Evolutionary conservation across 2,113 vertebrate genomes (phyloP), one percentile per base, ranked within the genome.

Genomic region (Eulemur rufifrons): DNA sequence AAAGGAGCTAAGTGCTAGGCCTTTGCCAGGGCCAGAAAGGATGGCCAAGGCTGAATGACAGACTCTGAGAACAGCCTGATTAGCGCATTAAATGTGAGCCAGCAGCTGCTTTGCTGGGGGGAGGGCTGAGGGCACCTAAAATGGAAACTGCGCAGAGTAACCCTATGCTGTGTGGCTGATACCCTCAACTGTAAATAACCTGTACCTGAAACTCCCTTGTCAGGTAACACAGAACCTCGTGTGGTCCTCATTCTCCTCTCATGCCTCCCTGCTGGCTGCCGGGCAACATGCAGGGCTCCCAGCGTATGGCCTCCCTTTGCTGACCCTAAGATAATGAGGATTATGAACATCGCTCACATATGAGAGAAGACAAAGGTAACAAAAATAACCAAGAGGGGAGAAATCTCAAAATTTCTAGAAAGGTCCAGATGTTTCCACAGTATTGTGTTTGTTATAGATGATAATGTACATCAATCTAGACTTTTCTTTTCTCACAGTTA

Each of bases 101-200:
- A 68, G 87, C 42, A 21, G 74, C 87, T 3, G 3, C 52, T 73
- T 71, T 89, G 89, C 86, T 80, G 20, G 5, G 18, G 59, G 50
- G 56, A 34, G 34, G 6, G 14, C 11, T 1, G 59, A 29, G 78
- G 71, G 29, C 63, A 37, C 68, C 54, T 92, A 23, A 69, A 90
- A 96, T 95, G 96, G 97, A 98, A 98, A 97, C 63, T 86, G 39
- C 3, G 5, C 18, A 15, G 47, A 52, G 97, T 96, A 97, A 98
- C 92, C 42, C 84, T 95, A 97, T 0, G 21, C 97, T 56, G 45
- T 11, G 68, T 63, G 47, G 93, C 86, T 54, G 96, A 92, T 97
- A 96, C 25, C 59, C 59, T 68, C 69, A 6, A 5, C 68, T 64
- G 86, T 82, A 93, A 97, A 78, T 34, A 84, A 89, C 52, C 83